Evolutionary conservation across 2,888 invertebrate genomes (phyloP).

Genomic region (Ditylenchus weischeri): DNA sequence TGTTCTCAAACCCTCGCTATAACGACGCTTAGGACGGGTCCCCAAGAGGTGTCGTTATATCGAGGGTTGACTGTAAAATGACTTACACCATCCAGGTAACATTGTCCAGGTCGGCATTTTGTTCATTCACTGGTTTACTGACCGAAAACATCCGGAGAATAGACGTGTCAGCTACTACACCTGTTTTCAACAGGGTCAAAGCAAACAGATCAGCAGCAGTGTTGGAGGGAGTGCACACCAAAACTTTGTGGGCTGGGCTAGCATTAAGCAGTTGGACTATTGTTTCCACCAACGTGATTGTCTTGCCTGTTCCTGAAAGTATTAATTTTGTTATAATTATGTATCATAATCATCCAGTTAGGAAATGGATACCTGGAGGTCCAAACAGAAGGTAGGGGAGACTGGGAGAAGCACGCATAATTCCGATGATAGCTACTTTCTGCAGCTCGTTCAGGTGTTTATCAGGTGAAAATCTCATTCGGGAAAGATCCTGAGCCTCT

Average conservation of each 20-base stretch:
- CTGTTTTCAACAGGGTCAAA: constrained; percentile 8
- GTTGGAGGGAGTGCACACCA: constrained; percentile 29
- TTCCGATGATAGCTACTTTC: neutral
- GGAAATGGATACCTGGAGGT: neutral
- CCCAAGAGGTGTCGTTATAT: no score
- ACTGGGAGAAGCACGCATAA: neutral
- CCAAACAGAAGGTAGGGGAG: constrained; percentile 3
- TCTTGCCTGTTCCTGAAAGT: constrained; percentile 26
- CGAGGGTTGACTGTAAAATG: no score
- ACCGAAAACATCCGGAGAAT: constrained; percentile 22
- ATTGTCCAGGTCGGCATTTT: constrained; percentile 3
- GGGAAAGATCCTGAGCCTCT: neutral
- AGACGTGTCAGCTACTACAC: neutral
- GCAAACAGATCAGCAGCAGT: constrained; percentile 29
- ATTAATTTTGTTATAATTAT: neutral
- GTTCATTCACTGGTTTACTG: constrained; percentile 14
- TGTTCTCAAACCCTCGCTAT: no score
- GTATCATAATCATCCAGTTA: no score
- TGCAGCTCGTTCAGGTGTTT: neutral
- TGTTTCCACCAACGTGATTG: constrained; percentile 24
- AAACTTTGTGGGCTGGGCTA: neutral
- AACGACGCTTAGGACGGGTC: no score
- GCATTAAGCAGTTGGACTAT: constrained; percentile 8
- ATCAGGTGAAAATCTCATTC: neutral
- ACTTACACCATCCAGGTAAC: neutral